Conservation (phyloP, 1,140 invertebrate species). For the Lineus longissimus region DNA sequence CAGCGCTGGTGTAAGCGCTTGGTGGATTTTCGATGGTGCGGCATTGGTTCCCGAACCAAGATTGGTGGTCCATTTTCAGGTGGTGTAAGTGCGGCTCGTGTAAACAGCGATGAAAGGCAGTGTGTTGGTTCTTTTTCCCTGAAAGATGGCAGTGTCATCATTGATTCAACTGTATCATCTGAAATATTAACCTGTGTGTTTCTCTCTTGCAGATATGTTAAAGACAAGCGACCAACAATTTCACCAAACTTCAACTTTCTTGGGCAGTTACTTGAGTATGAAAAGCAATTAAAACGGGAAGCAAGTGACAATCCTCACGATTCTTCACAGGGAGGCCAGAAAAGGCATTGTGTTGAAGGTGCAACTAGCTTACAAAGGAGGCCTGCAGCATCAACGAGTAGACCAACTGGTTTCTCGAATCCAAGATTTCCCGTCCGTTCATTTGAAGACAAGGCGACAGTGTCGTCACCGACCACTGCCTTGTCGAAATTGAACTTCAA, state of each 20-base stretch:
- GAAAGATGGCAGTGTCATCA: too few species aligned
- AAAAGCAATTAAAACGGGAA: slow-evolving; percentile 44
- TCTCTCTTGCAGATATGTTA: slow-evolving; percentile 65
- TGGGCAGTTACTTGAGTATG: slow-evolving; percentile 62
- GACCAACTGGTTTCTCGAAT: neutral
- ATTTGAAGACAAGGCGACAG: slow-evolving; percentile 23
- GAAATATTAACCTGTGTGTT: too few species aligned
- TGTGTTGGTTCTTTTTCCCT: too few species aligned
- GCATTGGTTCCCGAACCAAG: too few species aligned
- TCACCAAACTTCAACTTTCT: slow-evolving; percentile 77
- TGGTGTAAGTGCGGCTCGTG: too few species aligned
- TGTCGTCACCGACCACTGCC: slow-evolving; percentile 52
- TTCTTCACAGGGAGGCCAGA: neutral
- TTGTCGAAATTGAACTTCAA: slow-evolving; percentile 53
- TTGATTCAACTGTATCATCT: too few species aligned
- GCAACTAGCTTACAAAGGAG: slow-evolving; percentile 9
- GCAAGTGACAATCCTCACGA: slow-evolving; percentile 14
- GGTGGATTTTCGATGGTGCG: too few species aligned
- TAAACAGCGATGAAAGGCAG: too few species aligned
- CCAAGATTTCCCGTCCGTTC: neutral
- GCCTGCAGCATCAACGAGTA: slow-evolving; percentile 1
- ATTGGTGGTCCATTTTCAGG: too few species aligned
- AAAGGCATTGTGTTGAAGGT: slow-evolving; percentile 10
- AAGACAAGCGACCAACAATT: slow-evolving; percentile 82
- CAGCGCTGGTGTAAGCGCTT: too few species aligned